A percentile compares a stretch with the other conserved stretches of the same genome.
phyloP scores from a whole-genome alignment of 2,888 invertebrate species.

The Ophion obscuratus region DNA sequence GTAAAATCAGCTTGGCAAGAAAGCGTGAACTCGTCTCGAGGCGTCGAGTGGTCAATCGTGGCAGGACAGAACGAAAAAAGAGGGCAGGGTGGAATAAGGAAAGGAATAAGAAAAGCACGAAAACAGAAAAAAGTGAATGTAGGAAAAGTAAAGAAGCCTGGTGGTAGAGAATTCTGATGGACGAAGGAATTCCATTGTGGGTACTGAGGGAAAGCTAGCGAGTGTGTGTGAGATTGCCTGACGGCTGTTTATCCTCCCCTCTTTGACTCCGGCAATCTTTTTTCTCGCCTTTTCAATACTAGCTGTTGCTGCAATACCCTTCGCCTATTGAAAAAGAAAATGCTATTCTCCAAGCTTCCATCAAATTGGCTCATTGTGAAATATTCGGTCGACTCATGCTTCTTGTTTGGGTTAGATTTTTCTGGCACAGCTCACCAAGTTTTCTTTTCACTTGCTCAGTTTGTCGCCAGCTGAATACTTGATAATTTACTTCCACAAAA shows the following conservation, averaged over 20 bases:
- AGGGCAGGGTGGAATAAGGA: conserved; percentile 11
- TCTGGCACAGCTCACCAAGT: background rate
- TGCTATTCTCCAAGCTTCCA: conserved; percentile 10
- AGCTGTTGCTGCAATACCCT: conserved; percentile 37
- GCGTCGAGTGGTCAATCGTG: conserved; percentile 41
- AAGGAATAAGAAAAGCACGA: background rate
- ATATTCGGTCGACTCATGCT: background rate
- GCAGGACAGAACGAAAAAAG: background rate
- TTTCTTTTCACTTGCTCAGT: background rate
- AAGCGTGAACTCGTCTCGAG: conserved; percentile 36
- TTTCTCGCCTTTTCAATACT: conserved; percentile 32
- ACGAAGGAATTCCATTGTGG: background rate
- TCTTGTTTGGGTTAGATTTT: background rate
- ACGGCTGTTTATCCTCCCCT: conserved; percentile 39
- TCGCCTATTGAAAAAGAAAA: conserved; percentile 22
- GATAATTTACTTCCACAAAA: no score
- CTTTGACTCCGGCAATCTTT: conserved; percentile 26
- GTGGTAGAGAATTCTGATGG: conserved; percentile 1
- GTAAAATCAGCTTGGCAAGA: conserved; percentile 49
- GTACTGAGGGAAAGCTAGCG: background rate
- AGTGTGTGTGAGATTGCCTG: conserved; percentile 16
- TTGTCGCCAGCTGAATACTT: no score
- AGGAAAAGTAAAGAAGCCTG: conserved; percentile 32
- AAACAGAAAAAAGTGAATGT: conserved; percentile 26
- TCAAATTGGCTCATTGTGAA: conserved; percentile 25